Conservation (phyloP, 2,888 invertebrate species). For the Bellardia pandia region DNA sequence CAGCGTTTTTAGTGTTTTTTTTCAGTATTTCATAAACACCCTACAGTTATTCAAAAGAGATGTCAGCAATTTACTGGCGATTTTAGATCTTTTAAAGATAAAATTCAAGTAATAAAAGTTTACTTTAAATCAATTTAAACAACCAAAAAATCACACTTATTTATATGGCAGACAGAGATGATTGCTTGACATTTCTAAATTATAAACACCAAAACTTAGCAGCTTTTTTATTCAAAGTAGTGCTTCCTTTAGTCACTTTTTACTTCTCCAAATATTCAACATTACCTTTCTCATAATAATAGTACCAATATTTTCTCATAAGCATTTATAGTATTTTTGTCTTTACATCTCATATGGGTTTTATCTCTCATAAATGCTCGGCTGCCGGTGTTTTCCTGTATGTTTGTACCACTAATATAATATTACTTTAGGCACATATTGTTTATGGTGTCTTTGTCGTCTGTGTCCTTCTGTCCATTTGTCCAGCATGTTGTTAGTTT, state of each 20-base stretch:
- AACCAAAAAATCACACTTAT: background rate
- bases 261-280: background rate
- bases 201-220: too few relatives aligned
- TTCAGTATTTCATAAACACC: constrained; percentile 1
- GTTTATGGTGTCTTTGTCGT: background rate
- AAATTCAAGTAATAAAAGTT: background rate
- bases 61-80: background rate
- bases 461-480: constrained; percentile 22
- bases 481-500: constrained; percentile 54
- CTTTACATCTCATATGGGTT: background rate
- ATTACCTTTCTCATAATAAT: background rate
- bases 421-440: constrained; percentile 47
- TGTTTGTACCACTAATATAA: background rate
- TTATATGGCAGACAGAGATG: too few relatives aligned
- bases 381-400: constrained; percentile 10
- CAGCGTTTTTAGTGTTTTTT: constrained; percentile 5
- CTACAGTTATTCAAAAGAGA: constrained; percentile 25
- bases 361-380: constrained; percentile 13
- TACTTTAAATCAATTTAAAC: background rate
- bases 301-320: constrained; percentile 35
- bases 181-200: too few relatives aligned
- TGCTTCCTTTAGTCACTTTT: background rate
- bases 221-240: background rate
- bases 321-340: constrained; percentile 22
- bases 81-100: background rate